phyloP scores from a whole-genome alignment of 1,140 invertebrate genomes.

The Cydia pomonella region DNA sequence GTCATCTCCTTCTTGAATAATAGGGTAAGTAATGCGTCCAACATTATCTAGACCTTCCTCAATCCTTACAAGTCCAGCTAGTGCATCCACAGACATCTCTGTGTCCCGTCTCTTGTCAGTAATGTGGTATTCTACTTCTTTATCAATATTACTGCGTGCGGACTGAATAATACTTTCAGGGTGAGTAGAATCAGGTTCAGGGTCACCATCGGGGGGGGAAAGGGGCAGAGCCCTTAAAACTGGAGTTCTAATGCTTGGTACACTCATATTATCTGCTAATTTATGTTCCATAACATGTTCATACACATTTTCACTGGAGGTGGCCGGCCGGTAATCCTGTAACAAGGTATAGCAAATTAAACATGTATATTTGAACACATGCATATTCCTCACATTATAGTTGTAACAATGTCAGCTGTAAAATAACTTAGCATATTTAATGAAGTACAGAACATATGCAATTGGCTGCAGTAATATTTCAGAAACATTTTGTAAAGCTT shows the following conservation, averaged over 20 bases:
- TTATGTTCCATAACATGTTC: conserved; percentile 72
- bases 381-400: not conserved
- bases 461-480: not conserved
- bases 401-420: conserved; percentile 6
- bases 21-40: conserved; percentile 64
- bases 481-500: not conserved
- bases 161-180: conserved; percentile 74
- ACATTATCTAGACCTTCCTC: conserved; percentile 69
- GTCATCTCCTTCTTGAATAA: conserved; percentile 69
- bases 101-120: conserved; percentile 65
- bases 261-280: conserved; percentile 75
- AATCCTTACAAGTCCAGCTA: conserved; percentile 68
- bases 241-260: conserved; percentile 69
- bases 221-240: conserved; percentile 66
- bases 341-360: conserved; percentile 50
- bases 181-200: conserved; percentile 76
- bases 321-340: conserved; percentile 77
- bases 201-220: conserved; percentile 64
- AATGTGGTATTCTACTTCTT: conserved; percentile 71
- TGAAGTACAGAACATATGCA: not conserved
- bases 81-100: conserved; percentile 69
- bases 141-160: conserved; percentile 65
- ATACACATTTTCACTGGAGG: conserved; percentile 77
- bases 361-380: not conserved
- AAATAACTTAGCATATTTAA: not conserved